Evolutionary conservation across 1,140 invertebrate species (phyloP).

Genomic region (Euura saliciscinereae): DNA sequence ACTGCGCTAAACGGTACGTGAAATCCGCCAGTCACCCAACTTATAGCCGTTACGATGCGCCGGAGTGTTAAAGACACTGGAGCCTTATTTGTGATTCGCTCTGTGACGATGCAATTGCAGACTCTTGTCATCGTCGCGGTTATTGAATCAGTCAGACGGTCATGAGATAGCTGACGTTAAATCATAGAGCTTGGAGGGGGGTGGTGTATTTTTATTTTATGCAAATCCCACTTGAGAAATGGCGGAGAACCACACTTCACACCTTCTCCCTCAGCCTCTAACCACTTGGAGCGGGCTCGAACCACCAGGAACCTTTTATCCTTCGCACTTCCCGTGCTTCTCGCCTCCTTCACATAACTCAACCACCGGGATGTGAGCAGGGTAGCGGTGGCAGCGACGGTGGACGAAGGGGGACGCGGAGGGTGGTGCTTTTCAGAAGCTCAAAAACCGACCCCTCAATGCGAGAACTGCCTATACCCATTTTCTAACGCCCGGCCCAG

Average conservation of each 20-base stretch:
- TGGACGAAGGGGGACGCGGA: not conserved
- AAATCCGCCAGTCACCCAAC: conserved; percentile 31
- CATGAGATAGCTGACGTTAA: too few relatives aligned
- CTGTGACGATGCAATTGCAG: too few relatives aligned
- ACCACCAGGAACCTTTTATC: not conserved
- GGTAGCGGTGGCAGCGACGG: too few relatives aligned
- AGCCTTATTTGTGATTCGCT: too few relatives aligned
- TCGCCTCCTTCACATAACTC: conserved; percentile 1
- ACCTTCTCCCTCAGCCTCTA: not conserved
- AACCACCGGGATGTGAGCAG: not conserved
- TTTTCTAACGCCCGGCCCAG: not conserved
- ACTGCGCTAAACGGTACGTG: conserved; percentile 41
- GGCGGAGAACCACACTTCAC: not conserved
- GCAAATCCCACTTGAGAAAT: not conserved
- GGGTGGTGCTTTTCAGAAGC: not conserved
- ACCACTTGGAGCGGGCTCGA: not conserved
- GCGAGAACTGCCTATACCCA: not conserved
- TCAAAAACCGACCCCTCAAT: not conserved
- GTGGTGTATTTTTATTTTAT: not conserved
- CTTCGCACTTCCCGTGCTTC: conserved; percentile 1
- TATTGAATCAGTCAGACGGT: too few relatives aligned
- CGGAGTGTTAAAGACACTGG: conserved; percentile 8
- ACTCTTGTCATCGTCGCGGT: too few relatives aligned
- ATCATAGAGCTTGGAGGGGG: too few relatives aligned
- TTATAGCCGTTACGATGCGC: conserved; percentile 26